These are phyloP conservation scores for Synergus umbraculus DNA, from an alignment of 2,888 invertebrate genomes.

Conservation along the genomic window DNA sequence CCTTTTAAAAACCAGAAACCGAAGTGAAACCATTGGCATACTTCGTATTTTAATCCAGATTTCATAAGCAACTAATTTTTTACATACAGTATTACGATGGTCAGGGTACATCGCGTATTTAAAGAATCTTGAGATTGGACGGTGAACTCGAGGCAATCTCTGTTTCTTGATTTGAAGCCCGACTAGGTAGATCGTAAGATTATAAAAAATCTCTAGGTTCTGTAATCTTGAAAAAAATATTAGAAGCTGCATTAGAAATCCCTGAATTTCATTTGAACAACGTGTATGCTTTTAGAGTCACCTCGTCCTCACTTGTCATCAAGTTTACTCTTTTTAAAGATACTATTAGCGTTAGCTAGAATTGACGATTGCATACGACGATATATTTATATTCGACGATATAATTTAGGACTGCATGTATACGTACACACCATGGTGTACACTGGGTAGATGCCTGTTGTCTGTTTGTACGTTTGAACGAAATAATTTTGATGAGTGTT, in stretches of 20 bases:
- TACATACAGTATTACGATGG: constrained; percentile 39
- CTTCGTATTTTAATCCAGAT: constrained; percentile 13
- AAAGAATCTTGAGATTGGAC: constrained; percentile 31
- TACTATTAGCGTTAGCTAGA: constrained; percentile 64
- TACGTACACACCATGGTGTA: constrained; percentile 28
- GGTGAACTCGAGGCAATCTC: background rate
- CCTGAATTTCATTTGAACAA: constrained; percentile 17
- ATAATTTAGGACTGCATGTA: constrained; percentile 58
- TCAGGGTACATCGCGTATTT: constrained; percentile 38
- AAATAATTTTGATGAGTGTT: constrained; percentile 39
- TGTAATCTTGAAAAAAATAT: constrained; percentile 21
- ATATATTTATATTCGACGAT: constrained; percentile 71
- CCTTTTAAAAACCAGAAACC: constrained; percentile 17
- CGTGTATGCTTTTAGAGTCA: constrained; percentile 33
- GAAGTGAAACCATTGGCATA: background rate
- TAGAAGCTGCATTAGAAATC: constrained; percentile 21
- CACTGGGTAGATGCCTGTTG: constrained; percentile 62
- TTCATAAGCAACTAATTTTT: constrained; percentile 29
- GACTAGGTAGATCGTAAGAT: background rate
- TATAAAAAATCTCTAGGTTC: constrained; percentile 3
- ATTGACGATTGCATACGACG: constrained; percentile 60
- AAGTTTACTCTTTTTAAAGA: constrained; percentile 49
- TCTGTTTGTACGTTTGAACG: constrained; percentile 59
- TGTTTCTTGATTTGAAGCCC: background rate
- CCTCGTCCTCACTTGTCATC: constrained; percentile 17